Percentiles rank a stretch among this genome's conserved stretches.
Evolutionary conservation across 2,888 invertebrate species (phyloP).

Genomic region (Nematopogon swammerdamellus): DNA sequence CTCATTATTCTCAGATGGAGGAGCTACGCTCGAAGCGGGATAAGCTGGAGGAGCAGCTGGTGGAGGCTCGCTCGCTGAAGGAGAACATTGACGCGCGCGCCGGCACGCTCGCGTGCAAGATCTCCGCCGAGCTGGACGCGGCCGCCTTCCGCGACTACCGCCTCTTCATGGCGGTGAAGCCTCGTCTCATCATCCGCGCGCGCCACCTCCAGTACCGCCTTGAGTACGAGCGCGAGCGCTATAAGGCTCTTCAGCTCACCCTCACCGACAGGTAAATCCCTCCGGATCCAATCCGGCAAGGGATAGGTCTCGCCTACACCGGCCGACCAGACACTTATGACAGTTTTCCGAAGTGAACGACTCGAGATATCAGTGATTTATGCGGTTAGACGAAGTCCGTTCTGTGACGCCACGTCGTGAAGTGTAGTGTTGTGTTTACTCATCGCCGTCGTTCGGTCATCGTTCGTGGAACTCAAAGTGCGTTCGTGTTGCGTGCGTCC

Average conservation of each 20-base stretch:
- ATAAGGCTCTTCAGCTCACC: not conserved
- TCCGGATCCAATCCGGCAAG: not conserved
- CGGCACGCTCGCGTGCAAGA: slow-evolving; percentile 64
- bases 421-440: too few species aligned
- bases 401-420: too few species aligned
- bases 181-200: slow-evolving; percentile 77
- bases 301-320: not conserved
- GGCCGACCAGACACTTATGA: too few species aligned
- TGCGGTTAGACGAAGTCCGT: too few species aligned
- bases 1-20: slow-evolving; percentile 44
- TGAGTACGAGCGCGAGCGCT: slow-evolving; percentile 56
- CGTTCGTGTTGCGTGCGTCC: too few species aligned
- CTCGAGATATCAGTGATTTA: too few species aligned
- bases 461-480: too few species aligned
- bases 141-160: slow-evolving; percentile 78
- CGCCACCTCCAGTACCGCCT: slow-evolving; percentile 82
- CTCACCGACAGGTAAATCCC: not conserved
- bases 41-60: slow-evolving; percentile 72
- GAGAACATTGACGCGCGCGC: slow-evolving; percentile 77
- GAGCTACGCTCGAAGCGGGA: slow-evolving; percentile 71
- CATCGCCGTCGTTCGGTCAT: too few species aligned
- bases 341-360: too few species aligned
- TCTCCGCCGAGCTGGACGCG: slow-evolving; percentile 67
- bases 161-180: slow-evolving; percentile 84
- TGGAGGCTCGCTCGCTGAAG: slow-evolving; percentile 79